Evolutionary conservation across 2,797 vertebrate species (phyloP), one percentile per base, ranked within the genome.

Genomic region (Gastrophryne carolinensis): DNA sequence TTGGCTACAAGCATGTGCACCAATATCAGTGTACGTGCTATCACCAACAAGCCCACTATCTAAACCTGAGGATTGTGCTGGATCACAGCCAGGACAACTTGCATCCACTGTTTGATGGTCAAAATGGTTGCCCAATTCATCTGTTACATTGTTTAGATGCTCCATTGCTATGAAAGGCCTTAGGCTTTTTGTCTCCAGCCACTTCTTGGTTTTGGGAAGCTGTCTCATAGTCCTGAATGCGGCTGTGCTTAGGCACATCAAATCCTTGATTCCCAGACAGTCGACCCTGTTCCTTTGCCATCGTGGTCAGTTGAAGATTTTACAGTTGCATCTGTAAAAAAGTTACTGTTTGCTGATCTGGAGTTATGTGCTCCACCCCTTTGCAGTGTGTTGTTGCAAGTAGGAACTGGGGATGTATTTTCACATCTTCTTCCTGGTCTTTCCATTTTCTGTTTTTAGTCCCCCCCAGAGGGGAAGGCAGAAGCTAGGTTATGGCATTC

Each of bases 401-500:
- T 17, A 32, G 11, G 17, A 3, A 3, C 29, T 65, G 64, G 67
- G 10, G 61, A 52, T 66, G 73, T 53, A 58, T 29, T 57, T 15
- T 35, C 69, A 78, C 49, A 61, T 10, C 44, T 50, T 39, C 19
- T 12, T 21, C 39, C 26, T 12, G 32, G 63, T 11, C 21, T 41
- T 17, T 79, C 77, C 73, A 78, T 72, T 12, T 30, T 47, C 4
- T 47, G 2, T 47, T 27, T 13, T 0, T 32, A 15, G 37, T 54
- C 34, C 70, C 47, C 2, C 1, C 50, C 65, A 7, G 26, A n/a
- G 75, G 49, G 56, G 29, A 37, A 13, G 24, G 6, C 1, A 66
- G 4, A 76, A 57, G 80, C 81, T 83, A 88, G 65, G 85, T 87
- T 47, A 88, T 83, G 70, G 85, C 83, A 78, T 83, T 85, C 81